Conservation (phyloP, 2,113 vertebrate species). For the Corythornis madagascariensis region DNA sequence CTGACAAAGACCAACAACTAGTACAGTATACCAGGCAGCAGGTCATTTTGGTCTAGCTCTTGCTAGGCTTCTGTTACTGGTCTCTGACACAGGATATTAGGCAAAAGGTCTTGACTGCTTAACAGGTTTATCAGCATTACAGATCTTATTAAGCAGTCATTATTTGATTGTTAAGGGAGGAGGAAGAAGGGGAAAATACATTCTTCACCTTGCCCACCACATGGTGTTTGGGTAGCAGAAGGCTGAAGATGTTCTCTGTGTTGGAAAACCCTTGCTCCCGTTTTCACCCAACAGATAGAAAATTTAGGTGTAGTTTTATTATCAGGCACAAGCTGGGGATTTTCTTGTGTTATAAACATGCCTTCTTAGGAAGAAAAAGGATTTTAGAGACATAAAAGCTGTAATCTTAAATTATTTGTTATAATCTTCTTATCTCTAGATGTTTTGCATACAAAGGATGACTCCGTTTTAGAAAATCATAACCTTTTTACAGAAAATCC, state of each 20-base stretch:
- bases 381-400: neutral
- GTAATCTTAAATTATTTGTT: neutral
- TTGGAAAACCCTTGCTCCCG: neutral
- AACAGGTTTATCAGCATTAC: neutral
- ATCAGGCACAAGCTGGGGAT: neutral
- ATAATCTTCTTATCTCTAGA: neutral
- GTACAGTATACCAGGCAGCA: neutral
- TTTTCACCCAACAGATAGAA: accelerated
- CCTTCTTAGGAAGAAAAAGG: neutral
- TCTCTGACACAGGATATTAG: neutral
- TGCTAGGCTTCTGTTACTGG: neutral
- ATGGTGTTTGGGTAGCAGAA: neutral
- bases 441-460: neutral
- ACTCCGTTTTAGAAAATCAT: neutral
- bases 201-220: neutral
- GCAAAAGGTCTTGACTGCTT: neutral
- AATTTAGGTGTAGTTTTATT: neutral
- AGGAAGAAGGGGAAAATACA: neutral
- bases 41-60: neutral
- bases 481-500: neutral
- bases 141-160: neutral
- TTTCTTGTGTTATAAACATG: neutral
- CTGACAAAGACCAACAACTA: neutral
- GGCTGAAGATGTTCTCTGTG: neutral
- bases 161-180: neutral